These are phyloP conservation scores for Dynastes maya DNA, from an alignment of 2,888 invertebrate species.

Conservation along the genomic window DNA sequence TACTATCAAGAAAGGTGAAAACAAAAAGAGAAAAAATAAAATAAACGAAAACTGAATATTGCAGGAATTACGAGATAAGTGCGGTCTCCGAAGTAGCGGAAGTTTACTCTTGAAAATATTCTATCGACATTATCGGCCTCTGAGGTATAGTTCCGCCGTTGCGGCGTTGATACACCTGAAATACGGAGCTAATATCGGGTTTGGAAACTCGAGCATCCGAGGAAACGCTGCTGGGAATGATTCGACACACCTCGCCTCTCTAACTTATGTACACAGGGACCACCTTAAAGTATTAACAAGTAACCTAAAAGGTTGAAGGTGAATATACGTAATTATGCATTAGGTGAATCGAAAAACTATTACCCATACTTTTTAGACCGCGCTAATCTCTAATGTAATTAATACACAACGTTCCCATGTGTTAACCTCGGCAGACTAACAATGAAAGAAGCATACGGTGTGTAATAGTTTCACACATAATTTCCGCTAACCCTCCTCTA, in stretches of 20 bases:
- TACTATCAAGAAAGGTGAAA: neutral
- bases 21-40: neutral
- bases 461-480: constrained; percentile 30
- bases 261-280: constrained; percentile 7
- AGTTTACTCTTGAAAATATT: constrained; percentile 61
- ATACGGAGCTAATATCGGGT: constrained; percentile 65
- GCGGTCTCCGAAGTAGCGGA: constrained; percentile 23
- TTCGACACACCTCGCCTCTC: constrained; percentile 1
- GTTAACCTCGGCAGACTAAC: neutral
- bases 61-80: constrained; percentile 47
- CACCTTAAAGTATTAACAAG: neutral
- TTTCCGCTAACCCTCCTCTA: constrained; percentile 10
- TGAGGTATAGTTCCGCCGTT: constrained; percentile 60
- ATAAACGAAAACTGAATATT: constrained; percentile 17
- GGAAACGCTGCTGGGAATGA: constrained; percentile 28
- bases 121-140: constrained; percentile 67
- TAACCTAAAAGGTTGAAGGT: neutral
- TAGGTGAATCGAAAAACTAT: neutral
- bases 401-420: neutral
- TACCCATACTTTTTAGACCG: neutral
- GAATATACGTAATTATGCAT: neutral
- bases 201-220: constrained; percentile 18
- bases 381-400: neutral
- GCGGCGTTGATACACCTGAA: constrained; percentile 64
- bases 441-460: neutral